Evolutionary conservation across 2,888 invertebrate species (phyloP).

Genomic region (Antitype chi): DNA sequence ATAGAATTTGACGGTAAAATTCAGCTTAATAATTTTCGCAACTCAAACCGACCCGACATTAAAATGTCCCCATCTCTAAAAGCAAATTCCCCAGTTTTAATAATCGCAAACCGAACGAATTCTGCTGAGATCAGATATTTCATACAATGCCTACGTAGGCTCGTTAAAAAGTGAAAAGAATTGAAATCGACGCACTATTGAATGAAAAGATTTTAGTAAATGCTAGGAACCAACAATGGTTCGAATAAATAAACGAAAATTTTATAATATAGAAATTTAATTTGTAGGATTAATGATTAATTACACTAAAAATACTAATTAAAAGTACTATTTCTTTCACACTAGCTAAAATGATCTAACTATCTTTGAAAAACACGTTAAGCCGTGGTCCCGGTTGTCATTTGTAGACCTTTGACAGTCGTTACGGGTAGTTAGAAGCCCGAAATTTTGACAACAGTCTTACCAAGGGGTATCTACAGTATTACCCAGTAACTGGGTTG

Average conservation of each 20-base stretch:
- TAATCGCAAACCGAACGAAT: not conserved
- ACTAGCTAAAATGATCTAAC: not conserved
- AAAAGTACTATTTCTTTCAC: not conserved
- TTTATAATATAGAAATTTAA: not conserved
- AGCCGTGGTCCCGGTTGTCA: too few relatives aligned
- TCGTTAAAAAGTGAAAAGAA: conserved; percentile 35
- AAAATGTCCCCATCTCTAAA: not conserved
- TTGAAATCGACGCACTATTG: conserved; percentile 11
- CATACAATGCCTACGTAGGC: conserved; percentile 23
- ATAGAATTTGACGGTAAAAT: not conserved
- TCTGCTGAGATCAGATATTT: conserved; percentile 8
- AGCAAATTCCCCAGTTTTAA: not conserved
- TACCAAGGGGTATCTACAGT: too few relatives aligned
- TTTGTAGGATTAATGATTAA: not conserved
- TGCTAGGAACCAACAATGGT: not conserved
- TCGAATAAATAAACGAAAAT: not conserved
- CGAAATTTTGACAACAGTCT: too few relatives aligned
- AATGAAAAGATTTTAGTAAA: conserved; percentile 1
- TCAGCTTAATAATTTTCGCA: not conserved
- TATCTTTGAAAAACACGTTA: not conserved
- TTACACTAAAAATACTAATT: not conserved
- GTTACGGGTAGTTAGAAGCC: too few relatives aligned
- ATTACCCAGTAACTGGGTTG: too few relatives aligned
- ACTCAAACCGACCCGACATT: not conserved
- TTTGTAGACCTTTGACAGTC: too few relatives aligned